A percentile compares a stretch with the other conserved stretches of the same genome.
phyloP scores from a whole-genome alignment of 2,888 invertebrate genomes.

The Nipponacmea schrenckii region DNA sequence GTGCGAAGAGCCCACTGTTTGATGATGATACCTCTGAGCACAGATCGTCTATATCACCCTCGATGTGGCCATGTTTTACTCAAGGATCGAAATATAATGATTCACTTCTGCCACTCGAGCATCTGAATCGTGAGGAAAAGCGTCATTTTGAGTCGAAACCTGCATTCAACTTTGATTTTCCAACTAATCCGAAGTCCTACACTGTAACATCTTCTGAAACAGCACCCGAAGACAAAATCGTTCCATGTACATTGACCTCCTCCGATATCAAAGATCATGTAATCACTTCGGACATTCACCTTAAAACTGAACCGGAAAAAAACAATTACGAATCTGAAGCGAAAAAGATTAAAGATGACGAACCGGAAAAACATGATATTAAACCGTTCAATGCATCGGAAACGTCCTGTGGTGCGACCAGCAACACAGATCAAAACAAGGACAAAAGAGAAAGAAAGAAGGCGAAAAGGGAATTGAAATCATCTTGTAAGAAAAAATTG shows the following conservation, averaged over 20 bases:
- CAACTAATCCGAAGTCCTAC: neutral
- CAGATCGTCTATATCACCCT: neutral
- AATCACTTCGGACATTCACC: neutral
- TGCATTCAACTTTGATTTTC: neutral
- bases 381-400: neutral
- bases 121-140: neutral
- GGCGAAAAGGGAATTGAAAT: neutral
- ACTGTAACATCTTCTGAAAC: neutral
- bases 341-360: neutral
- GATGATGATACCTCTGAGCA: neutral
- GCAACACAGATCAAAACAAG: constrained; percentile 1
- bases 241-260: neutral
- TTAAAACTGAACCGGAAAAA: neutral
- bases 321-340: neutral
- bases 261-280: neutral
- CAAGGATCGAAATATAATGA: neutral
- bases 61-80: neutral
- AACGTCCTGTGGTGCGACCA: constrained; percentile 6
- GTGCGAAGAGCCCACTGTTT: neutral
- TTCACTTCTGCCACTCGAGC: neutral
- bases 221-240: neutral
- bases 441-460: neutral
- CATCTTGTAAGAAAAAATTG: constrained; percentile 10
- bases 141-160: neutral
- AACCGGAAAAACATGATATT: neutral